Base-by-base conservation (phyloP, 1,140 invertebrate genomes). In the Mya arenaria region DNA sequence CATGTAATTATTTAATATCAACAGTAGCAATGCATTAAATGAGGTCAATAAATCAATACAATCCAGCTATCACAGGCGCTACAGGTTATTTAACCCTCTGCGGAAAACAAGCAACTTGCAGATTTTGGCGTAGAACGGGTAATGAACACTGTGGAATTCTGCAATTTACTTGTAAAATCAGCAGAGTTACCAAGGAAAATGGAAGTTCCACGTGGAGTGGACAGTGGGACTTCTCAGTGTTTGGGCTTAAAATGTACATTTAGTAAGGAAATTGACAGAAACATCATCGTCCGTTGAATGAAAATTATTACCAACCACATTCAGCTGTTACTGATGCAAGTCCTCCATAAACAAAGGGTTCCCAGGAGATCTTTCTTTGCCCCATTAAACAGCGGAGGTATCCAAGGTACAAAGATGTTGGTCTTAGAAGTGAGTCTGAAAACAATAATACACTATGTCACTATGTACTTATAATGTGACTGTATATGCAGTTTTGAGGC, bases 331-430 rank as follows among this genome's bases (percentile, higher is more conserved):
- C 97, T 52, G 97, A 98, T 92, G 97, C 97, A 86, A 98, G 91
- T 82, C 97, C 96, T 91, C 97, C 97, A 94, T 98, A 98, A 89
- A 98, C 93, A 94, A 99, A 99, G 89, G 97, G 97, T 94, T 96
- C 95, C 97, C 97, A 96, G 91, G n/a, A n/a, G 19, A 68, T 63
- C 15, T 34, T 28, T 69, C 60, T 68, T 41, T 58, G 72, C 44
- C 77, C 77, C 77, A 69, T 79, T 60, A 79, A 65, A 66, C 8
- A 60, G 19, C 8, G 56, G 10, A n/a, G n/a, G n/a, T n/a, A n/a
- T n/a, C n/a, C n/a, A n/a, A n/a, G n/a, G n/a, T n/a, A n/a, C n/a
- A n/a, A n/a, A n/a, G n/a, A n/a, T n/a, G n/a, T n/a, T n/a, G n/a
- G n/a, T n/a, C n/a, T n/a, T n/a, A n/a, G n/a, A n/a, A n/a, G n/a